Evolutionary conservation across 2,888 invertebrate genomes (phyloP).

Genomic region (Agonopterix heracliana): DNA sequence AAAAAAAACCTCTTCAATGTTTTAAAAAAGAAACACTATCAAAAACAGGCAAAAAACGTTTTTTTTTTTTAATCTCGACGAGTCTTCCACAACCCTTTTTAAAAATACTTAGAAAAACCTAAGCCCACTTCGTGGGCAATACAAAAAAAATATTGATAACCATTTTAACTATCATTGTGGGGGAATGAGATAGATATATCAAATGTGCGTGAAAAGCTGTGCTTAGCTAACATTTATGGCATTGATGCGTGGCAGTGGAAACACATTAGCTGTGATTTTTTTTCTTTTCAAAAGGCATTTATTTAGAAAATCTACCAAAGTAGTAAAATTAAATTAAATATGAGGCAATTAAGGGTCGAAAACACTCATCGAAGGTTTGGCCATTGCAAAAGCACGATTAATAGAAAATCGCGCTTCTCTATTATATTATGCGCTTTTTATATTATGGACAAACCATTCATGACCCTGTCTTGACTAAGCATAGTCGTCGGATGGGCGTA

Average conservation of each 20-base stretch:
- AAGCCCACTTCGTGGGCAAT: slow-evolving; percentile 1
- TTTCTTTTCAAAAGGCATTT: neutral
- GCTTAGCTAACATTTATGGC: slow-evolving; percentile 35
- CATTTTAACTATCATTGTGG: neutral
- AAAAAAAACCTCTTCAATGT: neutral
- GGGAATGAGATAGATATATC: slow-evolving; percentile 20
- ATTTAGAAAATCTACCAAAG: too few species aligned
- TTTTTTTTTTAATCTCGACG: slow-evolving; percentile 17
- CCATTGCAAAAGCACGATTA: too few species aligned
- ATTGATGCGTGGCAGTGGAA: slow-evolving; percentile 31
- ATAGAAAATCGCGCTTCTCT: too few species aligned
- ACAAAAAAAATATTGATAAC: neutral
- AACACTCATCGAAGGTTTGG: too few species aligned
- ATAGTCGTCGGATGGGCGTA: too few species aligned
- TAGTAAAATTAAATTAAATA: too few species aligned
- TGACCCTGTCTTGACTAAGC: too few species aligned
- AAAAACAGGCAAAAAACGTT: slow-evolving; percentile 33
- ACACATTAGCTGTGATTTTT: too few species aligned
- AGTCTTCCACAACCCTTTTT: slow-evolving; percentile 73
- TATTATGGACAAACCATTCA: too few species aligned
- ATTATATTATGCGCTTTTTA: too few species aligned
- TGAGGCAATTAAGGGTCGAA: too few species aligned
- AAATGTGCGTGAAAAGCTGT: slow-evolving; percentile 37
- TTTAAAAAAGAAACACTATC: slow-evolving; percentile 24
- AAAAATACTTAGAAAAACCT: slow-evolving; percentile 15